Conservation (phyloP, 2,888 invertebrate genomes). For the Drosophila austrosaltans region DNA sequence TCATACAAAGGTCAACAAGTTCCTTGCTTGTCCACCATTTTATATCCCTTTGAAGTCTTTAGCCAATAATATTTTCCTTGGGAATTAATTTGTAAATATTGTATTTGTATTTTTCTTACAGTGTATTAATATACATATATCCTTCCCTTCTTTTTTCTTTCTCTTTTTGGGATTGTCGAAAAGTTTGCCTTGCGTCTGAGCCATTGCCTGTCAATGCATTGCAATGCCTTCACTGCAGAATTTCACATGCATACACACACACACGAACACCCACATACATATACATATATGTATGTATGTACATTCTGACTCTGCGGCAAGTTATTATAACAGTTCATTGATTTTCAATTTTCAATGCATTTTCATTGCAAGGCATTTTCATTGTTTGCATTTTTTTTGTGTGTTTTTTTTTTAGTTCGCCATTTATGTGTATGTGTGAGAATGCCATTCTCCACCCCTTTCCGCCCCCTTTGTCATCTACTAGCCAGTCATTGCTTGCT, state of each 20-base stretch:
- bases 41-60: no score
- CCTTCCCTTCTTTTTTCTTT: neutral
- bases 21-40: no score
- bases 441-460: conserved; percentile 30
- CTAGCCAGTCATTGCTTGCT: no score
- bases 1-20: no score
- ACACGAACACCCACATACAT: conserved; percentile 20
- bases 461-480: neutral
- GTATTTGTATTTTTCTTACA: conserved; percentile 8
- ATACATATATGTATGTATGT: conserved; percentile 2
- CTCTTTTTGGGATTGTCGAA: conserved; percentile 33
- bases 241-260: conserved; percentile 16
- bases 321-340: conserved; percentile 80
- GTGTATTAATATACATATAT: conserved; percentile 32
- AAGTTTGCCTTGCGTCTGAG: conserved; percentile 19
- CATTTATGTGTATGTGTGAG: conserved; percentile 27
- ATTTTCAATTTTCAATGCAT: conserved; percentile 78
- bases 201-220: conserved; percentile 32
- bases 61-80: no score
- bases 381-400: conserved; percentile 60
- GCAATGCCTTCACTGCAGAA: conserved; percentile 29
- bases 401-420: neutral
- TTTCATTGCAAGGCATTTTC: conserved; percentile 56
- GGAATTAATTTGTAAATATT: no score
- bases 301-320: conserved; percentile 67